Base-by-base conservation (phyloP, 2,888 invertebrate genomes). In the Colostygia pectinataria region DNA sequence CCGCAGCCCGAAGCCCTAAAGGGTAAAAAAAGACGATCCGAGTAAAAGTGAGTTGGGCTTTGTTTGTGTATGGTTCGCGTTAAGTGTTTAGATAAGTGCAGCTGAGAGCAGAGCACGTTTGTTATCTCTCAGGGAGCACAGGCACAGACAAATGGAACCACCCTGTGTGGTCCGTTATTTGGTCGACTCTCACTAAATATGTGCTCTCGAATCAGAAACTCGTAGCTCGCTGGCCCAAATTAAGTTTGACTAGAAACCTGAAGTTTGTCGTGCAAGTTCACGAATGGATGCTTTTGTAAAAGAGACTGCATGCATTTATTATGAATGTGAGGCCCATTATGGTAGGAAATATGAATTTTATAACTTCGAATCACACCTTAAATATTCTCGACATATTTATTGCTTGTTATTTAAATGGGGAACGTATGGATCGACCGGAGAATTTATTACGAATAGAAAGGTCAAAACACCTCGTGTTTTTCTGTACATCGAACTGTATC, bases 71-170 rank as follows among this genome's bases (percentile, higher is more conserved):
- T 75, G 79, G 83, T 74, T 77, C 77, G 80, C 78, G 82, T 80
- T 83, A 83, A 89, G 90, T 89, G 90, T 89, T 90, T 90, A 86
- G 85, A 88, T 89, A 90, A 90, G 88, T 87, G 88, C 80, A 80
- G 76, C 77, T 73, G 80, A 83, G 86, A 83, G 83, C 77, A 71
- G 74, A 72, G 79, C 78, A 70, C 85, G 86, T 86, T 83, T 86
- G 88, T 87, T 89, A 89, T 88, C 88, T 88, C 80, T 78, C 68
- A 69, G 78, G 77, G 80, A 81, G 80, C 74, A 71, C 59, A 68
- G 71, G 73, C 70, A 69, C 80, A 72, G 83, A 80, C 86, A 84
- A 87, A 88, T 85, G 89, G 80, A 83, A 71, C 79, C 88, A 80
- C 82, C 86, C 82, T 87, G 88, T 89, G 89, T 87, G 89, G 87